Conservation (phyloP, 2,113 vertebrate genomes). For the Glaucidium brasilianum region DNA sequence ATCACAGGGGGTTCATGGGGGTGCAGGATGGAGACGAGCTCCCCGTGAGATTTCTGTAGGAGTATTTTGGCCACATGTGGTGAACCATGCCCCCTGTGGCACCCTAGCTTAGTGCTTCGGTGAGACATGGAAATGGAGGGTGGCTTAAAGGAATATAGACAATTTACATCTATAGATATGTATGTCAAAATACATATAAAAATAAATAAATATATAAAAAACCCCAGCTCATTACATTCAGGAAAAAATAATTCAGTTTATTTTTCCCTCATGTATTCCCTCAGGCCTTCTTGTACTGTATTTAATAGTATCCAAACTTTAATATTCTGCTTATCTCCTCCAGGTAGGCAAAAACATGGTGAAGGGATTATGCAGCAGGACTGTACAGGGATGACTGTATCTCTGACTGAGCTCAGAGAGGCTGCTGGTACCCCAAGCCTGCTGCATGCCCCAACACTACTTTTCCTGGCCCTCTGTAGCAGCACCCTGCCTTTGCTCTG, state of each 20-base stretch:
- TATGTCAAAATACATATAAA: not conserved
- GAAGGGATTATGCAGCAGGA: not conserved
- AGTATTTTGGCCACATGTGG: not conserved
- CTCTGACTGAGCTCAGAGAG: too few relatives aligned
- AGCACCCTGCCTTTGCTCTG: not conserved
- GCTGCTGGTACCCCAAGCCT: not conserved
- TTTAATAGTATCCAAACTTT: not conserved
- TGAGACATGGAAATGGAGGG: accelerated
- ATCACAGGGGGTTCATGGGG: accelerated
- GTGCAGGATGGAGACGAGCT: not conserved
- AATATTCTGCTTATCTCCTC: not conserved
- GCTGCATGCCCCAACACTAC: not conserved
- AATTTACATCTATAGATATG: not conserved
- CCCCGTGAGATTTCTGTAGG: not conserved
- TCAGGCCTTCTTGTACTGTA: not conserved
- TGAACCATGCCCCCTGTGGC: accelerated
- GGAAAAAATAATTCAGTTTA: not conserved
- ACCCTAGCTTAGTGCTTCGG: not conserved
- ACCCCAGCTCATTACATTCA: accelerated
- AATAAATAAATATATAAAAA: not conserved
- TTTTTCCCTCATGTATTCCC: accelerated
- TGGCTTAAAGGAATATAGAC: not conserved
- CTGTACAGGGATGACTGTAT: not conserved
- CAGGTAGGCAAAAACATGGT: not conserved
- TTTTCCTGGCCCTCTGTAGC: not conserved